Percentiles rank a stretch among this genome's conserved stretches.
Evolutionary conservation across 2,113 vertebrate genomes (phyloP).

Genomic region (Eudyptes chrysolophus): DNA sequence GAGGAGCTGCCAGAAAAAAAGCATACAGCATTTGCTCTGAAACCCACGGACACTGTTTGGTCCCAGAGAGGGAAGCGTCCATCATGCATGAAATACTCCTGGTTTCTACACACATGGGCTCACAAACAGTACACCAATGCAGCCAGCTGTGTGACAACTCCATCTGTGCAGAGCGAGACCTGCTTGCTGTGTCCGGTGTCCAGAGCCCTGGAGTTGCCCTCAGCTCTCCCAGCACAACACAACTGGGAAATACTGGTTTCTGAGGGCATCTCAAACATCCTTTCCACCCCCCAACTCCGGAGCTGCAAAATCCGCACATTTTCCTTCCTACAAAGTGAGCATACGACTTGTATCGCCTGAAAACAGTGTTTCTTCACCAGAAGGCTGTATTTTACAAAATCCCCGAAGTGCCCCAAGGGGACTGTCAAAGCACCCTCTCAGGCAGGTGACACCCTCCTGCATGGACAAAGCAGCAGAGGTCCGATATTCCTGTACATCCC

Average conservation of each 20-base stretch:
- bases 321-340: background rate
- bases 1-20: conserved; percentile 13
- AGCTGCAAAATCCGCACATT: background rate
- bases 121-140: background rate
- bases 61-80: background rate
- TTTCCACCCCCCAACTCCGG: background rate
- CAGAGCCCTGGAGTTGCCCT: background rate
- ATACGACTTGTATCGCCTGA: fast-evolving
- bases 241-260: background rate
- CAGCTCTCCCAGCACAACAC: fast-evolving
- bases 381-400: background rate
- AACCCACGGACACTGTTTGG: fast-evolving
- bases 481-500: background rate
- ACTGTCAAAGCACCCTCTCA: background rate
- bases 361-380: background rate
- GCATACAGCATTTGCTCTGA: background rate
- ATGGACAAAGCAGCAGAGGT: background rate
- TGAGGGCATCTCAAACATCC: background rate
- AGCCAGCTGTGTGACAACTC: background rate
- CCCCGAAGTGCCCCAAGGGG: background rate
- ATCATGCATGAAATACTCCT: background rate
- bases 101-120: background rate
- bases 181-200: fast-evolving
- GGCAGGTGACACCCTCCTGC: background rate
- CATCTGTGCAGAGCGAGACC: background rate